Conservation (phyloP, 1,140 invertebrate genomes). For the Helicoverpa zea region DNA sequence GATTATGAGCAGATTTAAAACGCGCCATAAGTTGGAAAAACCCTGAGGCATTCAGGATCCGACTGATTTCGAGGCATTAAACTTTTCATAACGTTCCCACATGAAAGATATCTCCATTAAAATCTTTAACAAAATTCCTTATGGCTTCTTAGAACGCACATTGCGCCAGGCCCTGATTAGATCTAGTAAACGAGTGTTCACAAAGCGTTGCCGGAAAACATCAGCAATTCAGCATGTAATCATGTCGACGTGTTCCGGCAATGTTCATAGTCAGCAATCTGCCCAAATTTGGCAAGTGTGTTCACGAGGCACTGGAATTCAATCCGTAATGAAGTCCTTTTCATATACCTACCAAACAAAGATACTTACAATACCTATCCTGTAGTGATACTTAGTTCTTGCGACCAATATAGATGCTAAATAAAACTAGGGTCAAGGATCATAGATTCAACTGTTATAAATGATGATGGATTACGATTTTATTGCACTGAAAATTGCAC, state of each 20-base stretch:
- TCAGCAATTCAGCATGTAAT: constrained; percentile 21
- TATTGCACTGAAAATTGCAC: too few relatives aligned
- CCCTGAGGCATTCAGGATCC: too few relatives aligned
- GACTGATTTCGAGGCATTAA: too few relatives aligned
- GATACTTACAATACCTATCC: too few relatives aligned
- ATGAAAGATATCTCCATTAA: neutral
- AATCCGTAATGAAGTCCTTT: constrained; percentile 11
- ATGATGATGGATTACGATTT: too few relatives aligned
- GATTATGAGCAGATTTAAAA: neutral
- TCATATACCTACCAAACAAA: neutral
- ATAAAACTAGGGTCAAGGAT: too few relatives aligned
- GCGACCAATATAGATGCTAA: too few relatives aligned
- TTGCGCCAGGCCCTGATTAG: constrained; percentile 27
- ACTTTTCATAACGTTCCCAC: neutral
- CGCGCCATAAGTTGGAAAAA: too few relatives aligned
- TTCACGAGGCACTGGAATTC: neutral
- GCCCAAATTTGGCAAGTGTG: constrained; percentile 33
- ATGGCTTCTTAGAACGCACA: constrained; percentile 38
- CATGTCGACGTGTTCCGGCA: constrained; percentile 13
- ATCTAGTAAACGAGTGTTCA: constrained; percentile 37
- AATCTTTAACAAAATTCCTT: neutral
- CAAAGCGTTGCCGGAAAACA: constrained; percentile 35
- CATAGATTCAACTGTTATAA: too few relatives aligned
- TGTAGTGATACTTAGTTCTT: too few relatives aligned
- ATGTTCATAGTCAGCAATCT: constrained; percentile 1